phyloP scores from a whole-genome alignment of 2,888 invertebrate species.

The Sarcophaga subvicina region DNA sequence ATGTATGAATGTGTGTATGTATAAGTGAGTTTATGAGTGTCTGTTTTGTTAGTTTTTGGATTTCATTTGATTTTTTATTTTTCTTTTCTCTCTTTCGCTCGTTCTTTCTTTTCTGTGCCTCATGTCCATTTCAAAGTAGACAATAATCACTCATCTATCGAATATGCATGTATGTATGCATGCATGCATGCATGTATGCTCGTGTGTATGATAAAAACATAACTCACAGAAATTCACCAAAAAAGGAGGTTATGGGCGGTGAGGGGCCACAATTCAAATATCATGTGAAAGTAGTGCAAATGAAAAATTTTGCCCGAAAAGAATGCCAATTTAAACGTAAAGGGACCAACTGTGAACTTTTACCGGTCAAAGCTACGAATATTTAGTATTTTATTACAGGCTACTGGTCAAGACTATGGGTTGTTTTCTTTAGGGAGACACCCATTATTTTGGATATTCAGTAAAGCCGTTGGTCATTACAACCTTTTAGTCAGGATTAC shows the following conservation, averaged over 20 bases:
- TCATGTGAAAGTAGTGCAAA: too few species aligned
- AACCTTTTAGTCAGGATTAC: too few species aligned
- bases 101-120: slow-evolving; percentile 8
- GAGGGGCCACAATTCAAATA: not conserved
- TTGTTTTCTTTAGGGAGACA: too few species aligned
- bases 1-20: not conserved
- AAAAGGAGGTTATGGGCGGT: not conserved
- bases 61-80: slow-evolving; percentile 37
- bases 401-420: too few species aligned
- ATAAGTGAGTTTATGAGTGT: not conserved
- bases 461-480: too few species aligned
- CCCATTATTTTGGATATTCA: too few species aligned
- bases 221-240: slow-evolving; percentile 39
- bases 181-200: not conserved
- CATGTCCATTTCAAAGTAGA: slow-evolving; percentile 52
- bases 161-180: slow-evolving; percentile 41
- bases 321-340: not conserved
- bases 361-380: too few species aligned
- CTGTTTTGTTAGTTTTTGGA: slow-evolving; percentile 18
- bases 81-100: not conserved
- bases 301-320: not conserved
- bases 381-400: too few species aligned
- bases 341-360: not conserved
- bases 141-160: slow-evolving; percentile 59
- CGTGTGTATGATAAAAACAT: slow-evolving; percentile 38